A percentile compares a stretch with the other conserved stretches of the same genome.
Evolutionary conservation across 2,113 vertebrate species (phyloP).

Genomic region (Abramis brama): DNA sequence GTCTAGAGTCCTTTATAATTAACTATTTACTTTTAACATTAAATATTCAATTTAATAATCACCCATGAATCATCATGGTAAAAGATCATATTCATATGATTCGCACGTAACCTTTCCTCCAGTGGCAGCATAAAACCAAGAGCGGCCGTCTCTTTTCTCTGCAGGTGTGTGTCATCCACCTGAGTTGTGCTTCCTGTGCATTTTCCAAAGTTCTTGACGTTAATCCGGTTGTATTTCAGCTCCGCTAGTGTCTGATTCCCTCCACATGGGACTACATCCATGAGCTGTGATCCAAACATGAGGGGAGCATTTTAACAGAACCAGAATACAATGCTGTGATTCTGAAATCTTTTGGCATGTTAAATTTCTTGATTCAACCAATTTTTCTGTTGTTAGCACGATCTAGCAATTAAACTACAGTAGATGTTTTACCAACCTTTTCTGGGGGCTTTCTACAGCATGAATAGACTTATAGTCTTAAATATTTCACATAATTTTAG

Average conservation of each 20-base stretch:
- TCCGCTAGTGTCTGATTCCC: conserved; percentile 36
- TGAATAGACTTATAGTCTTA: neutral
- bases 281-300: conserved; percentile 40
- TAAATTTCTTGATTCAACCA: too few relatives aligned
- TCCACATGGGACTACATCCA: conserved; percentile 48
- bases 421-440: neutral
- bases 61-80: neutral
- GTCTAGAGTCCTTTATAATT: neutral
- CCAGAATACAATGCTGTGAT: conserved; percentile 18
- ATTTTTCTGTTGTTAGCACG: neutral
- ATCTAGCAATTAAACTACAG: neutral
- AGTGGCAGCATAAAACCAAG: neutral
- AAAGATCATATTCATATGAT: neutral
- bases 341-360: too few relatives aligned
- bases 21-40: neutral
- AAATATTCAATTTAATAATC: neutral
- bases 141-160: conserved; percentile 7
- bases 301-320: conserved; percentile 45
- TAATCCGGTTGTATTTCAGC: conserved; percentile 31
- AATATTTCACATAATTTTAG: neutral
- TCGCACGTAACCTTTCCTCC: neutral
- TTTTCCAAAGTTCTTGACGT: neutral
- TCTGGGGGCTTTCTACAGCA: neutral
- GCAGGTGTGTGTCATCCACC: conserved; percentile 3
- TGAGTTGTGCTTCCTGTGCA: conserved; percentile 5